Evolutionary conservation across 1,140 invertebrate species (phyloP).

Genomic region (Leptopilina boulardi): DNA sequence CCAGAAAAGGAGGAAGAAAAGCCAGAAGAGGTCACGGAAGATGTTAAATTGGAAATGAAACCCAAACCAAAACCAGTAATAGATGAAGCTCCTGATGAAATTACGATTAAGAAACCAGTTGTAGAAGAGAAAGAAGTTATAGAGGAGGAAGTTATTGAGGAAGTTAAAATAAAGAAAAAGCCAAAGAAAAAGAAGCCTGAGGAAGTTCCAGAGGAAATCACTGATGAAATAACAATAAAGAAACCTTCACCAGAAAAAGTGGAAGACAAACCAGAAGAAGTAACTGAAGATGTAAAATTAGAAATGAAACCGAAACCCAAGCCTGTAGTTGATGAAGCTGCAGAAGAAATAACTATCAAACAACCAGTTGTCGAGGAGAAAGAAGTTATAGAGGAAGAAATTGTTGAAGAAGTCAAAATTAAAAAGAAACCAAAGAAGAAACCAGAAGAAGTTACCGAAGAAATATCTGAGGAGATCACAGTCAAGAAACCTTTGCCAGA

Average conservation of each 20-base stretch:
- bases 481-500: constrained; percentile 50
- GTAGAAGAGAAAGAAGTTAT: constrained; percentile 44
- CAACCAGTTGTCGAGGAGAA: constrained; percentile 57
- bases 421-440: constrained; percentile 60
- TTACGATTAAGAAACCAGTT: constrained; percentile 55
- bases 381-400: constrained; percentile 43
- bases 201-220: constrained; percentile 66
- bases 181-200: constrained; percentile 70
- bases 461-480: constrained; percentile 66
- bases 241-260: constrained; percentile 54
- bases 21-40: constrained; percentile 65
- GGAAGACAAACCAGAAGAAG: constrained; percentile 66
- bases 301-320: constrained; percentile 74
- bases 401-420: constrained; percentile 61
- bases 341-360: constrained; percentile 63
- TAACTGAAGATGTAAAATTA: constrained; percentile 60
- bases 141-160: constrained; percentile 58
- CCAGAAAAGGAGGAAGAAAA: constrained; percentile 56
- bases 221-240: constrained; percentile 62
- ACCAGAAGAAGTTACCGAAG: constrained; percentile 64
- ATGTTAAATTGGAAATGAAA: constrained; percentile 66
- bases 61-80: constrained; percentile 71
- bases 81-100: constrained; percentile 63
- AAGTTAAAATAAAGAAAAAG: constrained; percentile 65
- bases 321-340: constrained; percentile 60